A percentile compares a stretch with the other conserved stretches of the same genome.
Conservation (phyloP, 2,888 invertebrate genomes). For the Microplitis manilae region DNA sequence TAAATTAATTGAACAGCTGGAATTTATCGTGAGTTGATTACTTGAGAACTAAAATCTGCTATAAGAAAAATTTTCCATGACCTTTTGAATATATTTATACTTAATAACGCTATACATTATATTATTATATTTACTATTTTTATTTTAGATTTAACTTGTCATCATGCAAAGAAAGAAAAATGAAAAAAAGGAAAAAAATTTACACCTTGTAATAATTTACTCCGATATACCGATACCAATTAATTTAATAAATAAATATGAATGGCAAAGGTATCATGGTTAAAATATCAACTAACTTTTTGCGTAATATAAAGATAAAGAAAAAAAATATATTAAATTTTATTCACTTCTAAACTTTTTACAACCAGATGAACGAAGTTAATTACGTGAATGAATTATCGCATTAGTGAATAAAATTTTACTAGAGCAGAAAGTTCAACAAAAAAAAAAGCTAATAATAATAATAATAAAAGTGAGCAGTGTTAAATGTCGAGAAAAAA, state of each 20-base stretch:
- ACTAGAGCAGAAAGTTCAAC: conserved; percentile 2
- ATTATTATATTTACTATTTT: not conserved
- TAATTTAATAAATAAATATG: not conserved
- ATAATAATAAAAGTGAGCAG: not conserved
- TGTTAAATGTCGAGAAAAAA: conserved; percentile 27
- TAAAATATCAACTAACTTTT: not conserved
- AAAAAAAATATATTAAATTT: not conserved
- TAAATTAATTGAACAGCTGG: not conserved
- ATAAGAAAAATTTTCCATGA: not conserved
- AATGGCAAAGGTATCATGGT: not conserved
- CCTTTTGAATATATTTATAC: not conserved
- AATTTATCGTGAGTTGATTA: not conserved
- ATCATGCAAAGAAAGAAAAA: not conserved
- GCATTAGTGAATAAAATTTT: not conserved
- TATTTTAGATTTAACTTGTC: not conserved
- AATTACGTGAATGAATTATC: not conserved
- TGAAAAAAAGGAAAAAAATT: not conserved
- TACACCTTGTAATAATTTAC: not conserved
- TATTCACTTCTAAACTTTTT: not conserved
- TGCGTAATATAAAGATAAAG: not conserved
- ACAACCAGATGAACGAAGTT: not conserved
- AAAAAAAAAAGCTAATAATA: not conserved
- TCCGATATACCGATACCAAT: not conserved
- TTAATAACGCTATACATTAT: not conserved
- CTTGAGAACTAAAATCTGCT: not conserved